Percentiles rank a stretch among this genome's conserved stretches.
Conservation (phyloP, 2,888 invertebrate genomes). For the Oxystoma pomonae region DNA sequence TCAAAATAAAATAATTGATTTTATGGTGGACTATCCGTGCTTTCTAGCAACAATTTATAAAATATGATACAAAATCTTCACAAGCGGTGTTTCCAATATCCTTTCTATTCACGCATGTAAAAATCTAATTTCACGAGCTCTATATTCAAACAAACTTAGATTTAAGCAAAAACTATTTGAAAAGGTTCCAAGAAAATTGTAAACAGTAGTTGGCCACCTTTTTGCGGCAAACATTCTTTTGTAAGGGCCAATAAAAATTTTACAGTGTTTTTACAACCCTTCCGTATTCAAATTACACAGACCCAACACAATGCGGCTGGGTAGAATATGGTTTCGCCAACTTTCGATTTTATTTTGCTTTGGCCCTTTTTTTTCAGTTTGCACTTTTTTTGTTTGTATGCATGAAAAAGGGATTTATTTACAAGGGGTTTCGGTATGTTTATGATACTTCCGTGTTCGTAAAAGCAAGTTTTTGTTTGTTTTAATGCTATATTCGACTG, state of each 20-base stretch:
- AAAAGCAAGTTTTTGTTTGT: background rate
- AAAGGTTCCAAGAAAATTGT: background rate
- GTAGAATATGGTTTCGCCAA: background rate
- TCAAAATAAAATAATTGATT: too few species aligned
- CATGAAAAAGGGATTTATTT: background rate
- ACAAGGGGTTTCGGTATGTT: background rate
- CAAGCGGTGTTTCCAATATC: too few species aligned
- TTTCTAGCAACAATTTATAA: too few species aligned
- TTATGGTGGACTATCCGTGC: too few species aligned
- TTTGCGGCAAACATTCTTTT: conserved; percentile 35
- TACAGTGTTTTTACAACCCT: background rate
- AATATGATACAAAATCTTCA: too few species aligned
- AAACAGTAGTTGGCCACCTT: conserved; percentile 35
- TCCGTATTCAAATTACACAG: conserved; percentile 2
- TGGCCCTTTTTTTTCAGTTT: background rate
- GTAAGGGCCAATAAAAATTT: conserved; percentile 10
- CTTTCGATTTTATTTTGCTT: conserved; percentile 1
- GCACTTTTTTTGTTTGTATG: background rate
- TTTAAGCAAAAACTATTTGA: background rate
- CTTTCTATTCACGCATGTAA: too few species aligned
- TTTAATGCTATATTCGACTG: too few species aligned
- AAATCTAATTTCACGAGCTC: too few species aligned
- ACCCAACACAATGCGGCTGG: background rate
- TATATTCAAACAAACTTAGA: too few species aligned
- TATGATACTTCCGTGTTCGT: background rate